Conservation (phyloP, 2,797 vertebrate genomes). For the Hylomyscus alleni region DNA sequence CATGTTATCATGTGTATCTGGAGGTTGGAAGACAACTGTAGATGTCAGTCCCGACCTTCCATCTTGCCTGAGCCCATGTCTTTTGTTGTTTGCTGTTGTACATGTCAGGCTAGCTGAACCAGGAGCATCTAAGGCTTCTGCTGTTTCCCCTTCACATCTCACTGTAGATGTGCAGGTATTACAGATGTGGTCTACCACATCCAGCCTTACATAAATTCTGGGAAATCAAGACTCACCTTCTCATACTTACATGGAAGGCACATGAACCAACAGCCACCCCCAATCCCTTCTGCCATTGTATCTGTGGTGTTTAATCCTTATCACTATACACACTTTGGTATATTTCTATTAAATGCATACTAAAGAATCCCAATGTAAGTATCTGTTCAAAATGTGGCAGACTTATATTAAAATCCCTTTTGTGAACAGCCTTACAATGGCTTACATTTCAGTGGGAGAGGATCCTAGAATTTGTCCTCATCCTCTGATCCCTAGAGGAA, state of each 20-base stretch:
- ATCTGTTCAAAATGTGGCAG: not conserved
- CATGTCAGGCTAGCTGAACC: not conserved
- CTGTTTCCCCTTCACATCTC: not conserved
- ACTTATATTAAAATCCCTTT: conserved; percentile 27
- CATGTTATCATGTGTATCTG: not conserved
- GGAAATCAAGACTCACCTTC: not conserved
- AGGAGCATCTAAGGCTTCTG: not conserved
- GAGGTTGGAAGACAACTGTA: not conserved
- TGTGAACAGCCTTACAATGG: not conserved
- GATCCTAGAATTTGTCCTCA: conserved; percentile 36
- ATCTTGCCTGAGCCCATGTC: not conserved
- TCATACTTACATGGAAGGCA: not conserved
- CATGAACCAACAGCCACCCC: not conserved
- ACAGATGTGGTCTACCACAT: not conserved
- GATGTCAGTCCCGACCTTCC: not conserved
- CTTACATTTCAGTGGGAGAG: conserved; percentile 49
- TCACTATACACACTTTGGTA: not conserved
- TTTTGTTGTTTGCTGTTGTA: not conserved
- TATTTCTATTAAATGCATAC: conserved; percentile 25
- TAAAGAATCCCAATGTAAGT: conserved; percentile 2
- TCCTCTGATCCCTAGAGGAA: conserved; percentile 29
- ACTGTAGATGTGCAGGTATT: not conserved
- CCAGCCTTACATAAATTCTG: not conserved
- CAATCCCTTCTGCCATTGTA: not conserved
- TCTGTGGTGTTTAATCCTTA: conserved; percentile 39